Evolutionary conservation across 2,888 invertebrate genomes (phyloP).

Genomic region (Protula sp.): DNA sequence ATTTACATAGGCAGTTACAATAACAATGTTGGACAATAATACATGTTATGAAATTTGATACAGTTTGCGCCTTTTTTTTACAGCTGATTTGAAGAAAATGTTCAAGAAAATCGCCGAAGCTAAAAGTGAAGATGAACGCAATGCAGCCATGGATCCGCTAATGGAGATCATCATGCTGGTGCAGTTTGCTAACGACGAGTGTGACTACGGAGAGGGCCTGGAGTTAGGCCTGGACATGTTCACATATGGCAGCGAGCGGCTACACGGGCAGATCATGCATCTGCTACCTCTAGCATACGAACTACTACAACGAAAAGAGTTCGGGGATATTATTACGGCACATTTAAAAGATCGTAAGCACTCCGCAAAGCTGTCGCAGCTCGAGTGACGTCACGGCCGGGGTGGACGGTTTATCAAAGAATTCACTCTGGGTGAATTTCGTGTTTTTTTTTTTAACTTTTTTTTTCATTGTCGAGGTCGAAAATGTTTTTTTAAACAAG

Average conservation of each 20-base stretch:
- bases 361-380: conserved; percentile 13
- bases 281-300: conserved; percentile 72
- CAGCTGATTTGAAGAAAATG: conserved; percentile 66
- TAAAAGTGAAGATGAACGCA: conserved; percentile 60
- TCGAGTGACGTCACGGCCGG: too few relatives aligned
- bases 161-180: conserved; percentile 78
- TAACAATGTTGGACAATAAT: too few relatives aligned
- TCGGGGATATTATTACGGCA: conserved; percentile 68
- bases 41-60: too few relatives aligned
- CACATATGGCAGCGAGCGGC: conserved; percentile 61
- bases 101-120: conserved; percentile 61
- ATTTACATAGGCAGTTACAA: too few relatives aligned
- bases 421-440: too few relatives aligned
- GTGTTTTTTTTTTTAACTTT: too few relatives aligned
- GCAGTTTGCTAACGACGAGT: conserved; percentile 87
- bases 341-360: conserved; percentile 67
- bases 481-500: too few relatives aligned
- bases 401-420: too few relatives aligned
- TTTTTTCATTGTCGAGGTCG: too few relatives aligned
- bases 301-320: conserved; percentile 68
- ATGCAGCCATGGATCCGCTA: conserved; percentile 64
- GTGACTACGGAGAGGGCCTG: conserved; percentile 87
- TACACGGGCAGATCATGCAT: conserved; percentile 62
- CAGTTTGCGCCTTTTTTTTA: too few relatives aligned
- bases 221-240: conserved; percentile 84